phyloP scores from a whole-genome alignment of 2,888 invertebrate genomes.

The Ophion ellenae region DNA sequence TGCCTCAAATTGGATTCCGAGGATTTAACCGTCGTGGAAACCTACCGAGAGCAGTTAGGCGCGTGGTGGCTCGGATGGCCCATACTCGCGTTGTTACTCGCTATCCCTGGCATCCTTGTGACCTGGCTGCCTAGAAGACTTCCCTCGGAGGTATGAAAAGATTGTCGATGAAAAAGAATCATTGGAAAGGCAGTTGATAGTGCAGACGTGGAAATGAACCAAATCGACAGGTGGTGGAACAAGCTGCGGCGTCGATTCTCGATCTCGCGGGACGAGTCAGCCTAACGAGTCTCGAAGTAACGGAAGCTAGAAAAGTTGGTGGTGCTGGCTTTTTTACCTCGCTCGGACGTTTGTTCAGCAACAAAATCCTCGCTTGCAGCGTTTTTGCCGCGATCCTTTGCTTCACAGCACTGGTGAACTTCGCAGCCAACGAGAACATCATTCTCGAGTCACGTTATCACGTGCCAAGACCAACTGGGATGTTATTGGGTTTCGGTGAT shows the following conservation, averaged over 20 bases:
- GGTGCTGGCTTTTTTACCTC: slow-evolving; percentile 84
- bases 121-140: slow-evolving; percentile 86
- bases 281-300: slow-evolving; percentile 45
- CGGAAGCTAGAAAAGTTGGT: slow-evolving; percentile 68
- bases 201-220: neutral
- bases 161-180: neutral
- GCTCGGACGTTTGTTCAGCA: slow-evolving; percentile 85
- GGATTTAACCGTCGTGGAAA: slow-evolving; percentile 72
- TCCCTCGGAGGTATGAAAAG: slow-evolving; percentile 80
- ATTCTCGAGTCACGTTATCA: slow-evolving; percentile 87
- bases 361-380: slow-evolving; percentile 85
- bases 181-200: neutral
- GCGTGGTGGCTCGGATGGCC: slow-evolving; percentile 85
- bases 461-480: slow-evolving; percentile 84
- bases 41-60: slow-evolving; percentile 79
- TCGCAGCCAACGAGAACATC: slow-evolving; percentile 85
- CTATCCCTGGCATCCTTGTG: slow-evolving; percentile 84
- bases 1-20: slow-evolving; percentile 79
- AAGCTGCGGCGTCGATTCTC: slow-evolving; percentile 86
- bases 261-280: slow-evolving; percentile 77
- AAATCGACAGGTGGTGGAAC: slow-evolving; percentile 84
- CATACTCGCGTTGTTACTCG: slow-evolving; percentile 83
- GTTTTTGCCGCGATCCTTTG: slow-evolving; percentile 85
- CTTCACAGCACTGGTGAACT: slow-evolving; percentile 85
- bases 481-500: slow-evolving; percentile 84